A percentile compares a stretch with the other conserved stretches of the same genome.
phyloP scores from a whole-genome alignment of 2,113 vertebrate species.

The Ameiurus melas region DNA sequence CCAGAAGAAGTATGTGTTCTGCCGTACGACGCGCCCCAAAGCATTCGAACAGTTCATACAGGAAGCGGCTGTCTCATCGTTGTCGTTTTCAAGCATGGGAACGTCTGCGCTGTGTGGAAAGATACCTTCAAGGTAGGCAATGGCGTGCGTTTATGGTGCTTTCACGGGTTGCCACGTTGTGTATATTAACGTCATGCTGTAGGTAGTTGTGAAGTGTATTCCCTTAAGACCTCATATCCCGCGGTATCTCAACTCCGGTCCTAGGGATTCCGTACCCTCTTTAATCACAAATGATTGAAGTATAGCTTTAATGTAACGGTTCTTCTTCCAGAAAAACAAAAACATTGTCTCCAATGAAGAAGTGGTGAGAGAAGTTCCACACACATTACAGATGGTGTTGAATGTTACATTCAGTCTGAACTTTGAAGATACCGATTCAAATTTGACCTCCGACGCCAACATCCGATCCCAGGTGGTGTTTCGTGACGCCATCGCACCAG shows the following conservation, averaged over 20 bases:
- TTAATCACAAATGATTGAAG: not conserved
- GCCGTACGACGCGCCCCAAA: constrained; percentile 76
- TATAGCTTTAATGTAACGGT: not conserved
- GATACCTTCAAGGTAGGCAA: constrained; percentile 82
- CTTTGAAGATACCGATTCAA: not conserved
- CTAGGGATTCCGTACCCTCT: not conserved
- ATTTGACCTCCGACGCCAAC: not conserved
- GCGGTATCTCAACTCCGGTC: not conserved
- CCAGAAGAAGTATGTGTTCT: constrained; percentile 80
- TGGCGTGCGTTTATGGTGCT: not conserved
- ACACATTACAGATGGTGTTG: not conserved
- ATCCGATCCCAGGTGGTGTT: not conserved
- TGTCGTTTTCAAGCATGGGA: constrained; percentile 74
- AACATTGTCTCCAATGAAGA: no score
- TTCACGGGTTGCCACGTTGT: not conserved
- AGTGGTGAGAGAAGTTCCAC: not conserved
- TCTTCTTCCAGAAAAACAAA: not conserved
- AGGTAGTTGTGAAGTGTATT: not conserved
- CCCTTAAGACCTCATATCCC: not conserved
- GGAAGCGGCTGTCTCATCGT: constrained; percentile 73
- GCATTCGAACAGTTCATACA: constrained; percentile 72
- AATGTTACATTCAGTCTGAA: no score
- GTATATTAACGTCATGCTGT: not conserved
- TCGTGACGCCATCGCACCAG: not conserved
- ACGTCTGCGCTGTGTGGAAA: constrained; percentile 79